phyloP scores from a whole-genome alignment of 2,888 invertebrate species.

The Laothoe populi region DNA sequence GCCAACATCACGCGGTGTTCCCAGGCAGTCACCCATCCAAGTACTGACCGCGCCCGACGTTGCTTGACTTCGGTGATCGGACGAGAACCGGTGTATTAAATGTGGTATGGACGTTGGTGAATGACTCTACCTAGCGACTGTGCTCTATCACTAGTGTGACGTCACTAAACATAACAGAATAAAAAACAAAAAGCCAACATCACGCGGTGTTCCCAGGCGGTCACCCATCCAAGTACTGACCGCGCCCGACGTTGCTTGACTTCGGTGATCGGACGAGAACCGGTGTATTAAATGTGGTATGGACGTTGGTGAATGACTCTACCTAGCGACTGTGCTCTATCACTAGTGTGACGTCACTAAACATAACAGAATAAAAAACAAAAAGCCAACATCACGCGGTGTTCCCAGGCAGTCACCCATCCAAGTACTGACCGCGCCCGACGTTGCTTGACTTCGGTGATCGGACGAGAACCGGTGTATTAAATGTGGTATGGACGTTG shows the following conservation, averaged over 20 bases:
- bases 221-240: conserved; percentile 82
- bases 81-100: conserved; percentile 71
- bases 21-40: conserved; percentile 81
- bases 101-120: conserved; percentile 30
- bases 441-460: conserved; percentile 81
- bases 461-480: conserved; percentile 80
- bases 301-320: conserved; percentile 19
- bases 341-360: too few relatives aligned
- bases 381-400: conserved; percentile 72
- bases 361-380: conserved; percentile 31
- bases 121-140: too few relatives aligned
- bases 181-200: conserved; percentile 53
- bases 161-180: too few relatives aligned
- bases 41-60: conserved; percentile 80
- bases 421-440: conserved; percentile 80
- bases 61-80: conserved; percentile 82
- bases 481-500: conserved; percentile 70
- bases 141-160: too few relatives aligned
- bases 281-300: conserved; percentile 51
- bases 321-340: too few relatives aligned
- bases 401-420: conserved; percentile 80
- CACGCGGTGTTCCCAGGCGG: conserved; percentile 77
- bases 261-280: conserved; percentile 82
- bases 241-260: conserved; percentile 80
- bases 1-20: conserved; percentile 59